These are phyloP conservation scores for Chaetodon trifascialis DNA, from an alignment of 2,113 vertebrate genomes.

Conservation along the genomic window DNA sequence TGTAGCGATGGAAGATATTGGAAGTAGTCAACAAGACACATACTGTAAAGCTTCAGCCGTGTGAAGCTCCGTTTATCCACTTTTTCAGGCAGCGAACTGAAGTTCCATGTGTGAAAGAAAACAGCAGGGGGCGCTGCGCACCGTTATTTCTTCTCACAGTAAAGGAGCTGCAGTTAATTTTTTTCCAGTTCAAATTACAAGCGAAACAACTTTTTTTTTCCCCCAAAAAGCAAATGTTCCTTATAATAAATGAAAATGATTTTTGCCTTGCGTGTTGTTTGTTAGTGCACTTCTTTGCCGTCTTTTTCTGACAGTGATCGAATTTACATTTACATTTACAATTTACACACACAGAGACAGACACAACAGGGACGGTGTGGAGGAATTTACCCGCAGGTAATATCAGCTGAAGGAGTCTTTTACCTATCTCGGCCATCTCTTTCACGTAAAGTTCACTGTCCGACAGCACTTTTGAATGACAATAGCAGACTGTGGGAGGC, in stretches of 20 bases:
- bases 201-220: not conserved
- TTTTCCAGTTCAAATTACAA: not conserved
- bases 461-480: slow-evolving; percentile 67
- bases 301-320: not conserved
- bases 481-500: slow-evolving; percentile 57
- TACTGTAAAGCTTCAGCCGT: not conserved
- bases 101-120: accelerated
- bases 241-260: not conserved
- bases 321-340: slow-evolving; percentile 44
- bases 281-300: not conserved
- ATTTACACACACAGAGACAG: not conserved
- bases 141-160: not conserved
- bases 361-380: slow-evolving; percentile 23
- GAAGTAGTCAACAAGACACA: not conserved
- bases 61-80: not conserved
- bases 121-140: slow-evolving; percentile 59
- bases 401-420: slow-evolving; percentile 60
- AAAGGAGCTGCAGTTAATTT: not conserved
- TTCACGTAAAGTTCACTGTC: slow-evolving; percentile 70
- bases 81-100: not conserved
- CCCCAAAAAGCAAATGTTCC: not conserved
- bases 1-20: not conserved
- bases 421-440: slow-evolving; percentile 73
- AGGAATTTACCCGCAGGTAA: slow-evolving; percentile 71
- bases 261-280: not conserved